These are phyloP conservation scores for Argentina silus DNA, from an alignment of 2,797 vertebrate genomes.

Conservation along the genomic window DNA sequence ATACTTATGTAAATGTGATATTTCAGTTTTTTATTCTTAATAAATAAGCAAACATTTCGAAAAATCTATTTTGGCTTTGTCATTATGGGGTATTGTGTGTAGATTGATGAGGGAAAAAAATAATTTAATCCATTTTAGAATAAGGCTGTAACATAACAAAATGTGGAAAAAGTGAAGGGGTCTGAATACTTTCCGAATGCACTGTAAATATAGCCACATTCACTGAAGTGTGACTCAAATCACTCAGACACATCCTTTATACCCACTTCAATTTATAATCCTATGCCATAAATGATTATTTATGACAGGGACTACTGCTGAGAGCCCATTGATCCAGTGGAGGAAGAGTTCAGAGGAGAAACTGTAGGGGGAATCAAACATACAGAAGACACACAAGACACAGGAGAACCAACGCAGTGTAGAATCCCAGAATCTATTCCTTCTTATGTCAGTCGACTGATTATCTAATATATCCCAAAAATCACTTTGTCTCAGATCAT, in stretches of 20 bases:
- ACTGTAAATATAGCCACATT: constrained; percentile 23
- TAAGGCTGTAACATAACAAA: no score
- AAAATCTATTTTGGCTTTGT: no score
- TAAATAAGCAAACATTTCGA: no score
- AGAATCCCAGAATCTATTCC: constrained; percentile 56
- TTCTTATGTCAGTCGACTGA: constrained; percentile 54
- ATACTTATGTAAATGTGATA: no score
- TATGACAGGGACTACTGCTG: constrained; percentile 14
- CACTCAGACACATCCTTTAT: neutral
- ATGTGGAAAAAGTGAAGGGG: no score
- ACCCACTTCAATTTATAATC: neutral
- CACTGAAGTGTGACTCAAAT: constrained; percentile 19
- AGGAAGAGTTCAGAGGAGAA: constrained; percentile 58
- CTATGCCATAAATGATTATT: neutral
- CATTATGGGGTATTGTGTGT: no score
- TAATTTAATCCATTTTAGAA: no score
- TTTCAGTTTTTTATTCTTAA: no score
- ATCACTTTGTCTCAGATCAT: constrained; percentile 1
- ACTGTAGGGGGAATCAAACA: constrained; percentile 65
- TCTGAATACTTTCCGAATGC: no score
- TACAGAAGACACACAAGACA: constrained; percentile 61
- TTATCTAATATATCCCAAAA: neutral
- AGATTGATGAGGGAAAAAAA: no score
- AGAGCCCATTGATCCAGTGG: constrained; percentile 32
- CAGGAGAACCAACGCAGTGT: constrained; percentile 60